Evolutionary conservation across 2,888 invertebrate species (phyloP), one percentile per base, ranked within the genome.

Genomic region (Andrena bicolor): DNA sequence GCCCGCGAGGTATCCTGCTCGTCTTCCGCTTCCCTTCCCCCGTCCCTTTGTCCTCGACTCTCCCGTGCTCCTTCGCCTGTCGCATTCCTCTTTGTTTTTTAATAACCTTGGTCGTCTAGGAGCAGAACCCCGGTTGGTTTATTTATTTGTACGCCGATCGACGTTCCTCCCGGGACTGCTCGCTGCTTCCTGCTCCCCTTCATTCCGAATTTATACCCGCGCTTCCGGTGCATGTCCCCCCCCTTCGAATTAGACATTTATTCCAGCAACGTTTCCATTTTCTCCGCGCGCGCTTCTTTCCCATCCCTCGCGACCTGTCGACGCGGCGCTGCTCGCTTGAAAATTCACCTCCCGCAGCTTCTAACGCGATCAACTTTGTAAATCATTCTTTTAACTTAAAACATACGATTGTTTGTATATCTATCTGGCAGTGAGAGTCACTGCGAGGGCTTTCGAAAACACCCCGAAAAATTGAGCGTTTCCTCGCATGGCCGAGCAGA

Each of bases 21-120:
- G 30, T 76, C 81, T 83, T 80, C 86, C 76, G 76, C 32, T 69
- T 84, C 70, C 53, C 16, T 56, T 61, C 49, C 23, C 49, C 51
- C 56, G 13, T 2, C 51, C 8, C 30, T 64, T 35, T 26, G n/a
- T 30, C 16, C 28, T 16, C 53, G n/a, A 28, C 30, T 20, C 16
- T 28, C 26, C 30, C 6, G 1, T 60, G 10, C 13, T 16, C 5
- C 23, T 23, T 7, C 26, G 16, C 0, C 35, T 30, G 20, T 30
- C n/a, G 30, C 51, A 28, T 23, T 53, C 63, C 26, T 30, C 10
- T 4, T 51, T 49, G 35, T 66, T 66, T 61, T 74, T 68, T 74
- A 74, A 78, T 74, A 73, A 73, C 61, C 53, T 23, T 16, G 23
- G 63, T 13, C 30, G 53, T 48, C 53, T 13, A 23, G n/a, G 53